Percentiles rank a stretch among this genome's conserved stretches.
Evolutionary conservation across 2,113 vertebrate species (phyloP).

Genomic region (Sylvia atricapilla): DNA sequence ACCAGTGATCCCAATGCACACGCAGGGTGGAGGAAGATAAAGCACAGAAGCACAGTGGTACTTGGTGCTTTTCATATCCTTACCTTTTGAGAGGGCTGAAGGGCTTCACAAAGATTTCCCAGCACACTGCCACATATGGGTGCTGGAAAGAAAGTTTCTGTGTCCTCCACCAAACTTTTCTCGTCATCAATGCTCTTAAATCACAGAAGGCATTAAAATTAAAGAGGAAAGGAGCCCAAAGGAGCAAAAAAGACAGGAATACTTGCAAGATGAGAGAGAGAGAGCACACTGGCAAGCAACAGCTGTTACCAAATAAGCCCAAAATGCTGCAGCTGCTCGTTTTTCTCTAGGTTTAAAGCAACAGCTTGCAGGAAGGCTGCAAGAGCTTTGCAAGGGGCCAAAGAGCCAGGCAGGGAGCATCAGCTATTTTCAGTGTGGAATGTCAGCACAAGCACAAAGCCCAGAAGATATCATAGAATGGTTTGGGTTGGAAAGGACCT

Average conservation of each 20-base stretch:
- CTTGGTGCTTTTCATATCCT: background rate
- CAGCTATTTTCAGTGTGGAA: background rate
- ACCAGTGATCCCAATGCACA: rapidly evolving
- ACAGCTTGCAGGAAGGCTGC: background rate
- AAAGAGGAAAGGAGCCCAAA: background rate
- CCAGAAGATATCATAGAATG: background rate
- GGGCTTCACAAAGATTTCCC: background rate
- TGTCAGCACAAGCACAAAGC: background rate
- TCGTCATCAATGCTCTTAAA: background rate
- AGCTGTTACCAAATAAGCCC: background rate
- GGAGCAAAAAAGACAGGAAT: background rate
- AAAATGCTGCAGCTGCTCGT: background rate
- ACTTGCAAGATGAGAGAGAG: background rate
- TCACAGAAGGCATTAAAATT: background rate
- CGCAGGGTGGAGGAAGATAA: background rate
- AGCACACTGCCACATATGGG: background rate
- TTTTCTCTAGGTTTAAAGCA: background rate
- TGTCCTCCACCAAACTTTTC: background rate
- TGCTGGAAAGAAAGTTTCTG: background rate
- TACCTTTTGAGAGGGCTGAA: background rate
- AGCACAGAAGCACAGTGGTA: background rate
- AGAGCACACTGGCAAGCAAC: background rate
- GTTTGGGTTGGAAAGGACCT: background rate
- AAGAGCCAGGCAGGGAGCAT: background rate
- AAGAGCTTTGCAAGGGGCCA: background rate